phyloP scores from a whole-genome alignment of 1,140 invertebrate genomes.

The Drosophila kepulauana region DNA sequence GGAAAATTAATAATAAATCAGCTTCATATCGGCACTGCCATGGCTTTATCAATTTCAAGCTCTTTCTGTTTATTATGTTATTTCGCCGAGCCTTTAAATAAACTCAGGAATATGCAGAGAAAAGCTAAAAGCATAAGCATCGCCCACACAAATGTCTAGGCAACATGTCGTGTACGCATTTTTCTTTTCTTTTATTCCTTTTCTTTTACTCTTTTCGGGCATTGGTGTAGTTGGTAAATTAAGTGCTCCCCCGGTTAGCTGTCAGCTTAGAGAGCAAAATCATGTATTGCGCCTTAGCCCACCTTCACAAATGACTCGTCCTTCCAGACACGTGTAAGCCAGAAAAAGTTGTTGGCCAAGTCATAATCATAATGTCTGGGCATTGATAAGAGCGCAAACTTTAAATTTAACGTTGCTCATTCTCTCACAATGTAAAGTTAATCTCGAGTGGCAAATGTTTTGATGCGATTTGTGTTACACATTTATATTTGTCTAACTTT shows the following conservation, averaged over 20 bases:
- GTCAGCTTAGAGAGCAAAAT: constrained; percentile 43
- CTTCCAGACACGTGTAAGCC: constrained; percentile 39
- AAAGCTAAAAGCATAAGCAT: background rate
- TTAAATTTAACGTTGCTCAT: constrained; percentile 26
- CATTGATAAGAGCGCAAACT: constrained; percentile 42
- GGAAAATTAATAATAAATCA: constrained; percentile 44
- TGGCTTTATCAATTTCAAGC: constrained; percentile 23
- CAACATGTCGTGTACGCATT: constrained; percentile 44
- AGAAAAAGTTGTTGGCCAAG: constrained; percentile 30
- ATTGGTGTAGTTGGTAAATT: constrained; percentile 24
- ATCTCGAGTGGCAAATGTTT: constrained; percentile 75
- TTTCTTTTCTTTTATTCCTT: constrained; percentile 17
- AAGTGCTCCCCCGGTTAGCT: constrained; percentile 21
- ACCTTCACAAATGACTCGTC: constrained; percentile 1
- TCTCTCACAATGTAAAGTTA: constrained; percentile 44
- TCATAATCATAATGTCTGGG: constrained; percentile 49
- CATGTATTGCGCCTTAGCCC: constrained; percentile 6
- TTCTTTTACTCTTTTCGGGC: constrained; percentile 8
- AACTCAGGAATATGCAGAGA: background rate
- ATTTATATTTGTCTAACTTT: constrained; percentile 77
- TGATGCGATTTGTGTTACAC: constrained; percentile 58
- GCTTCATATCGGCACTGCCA: constrained; percentile 12
- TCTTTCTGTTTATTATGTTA: constrained; percentile 10
- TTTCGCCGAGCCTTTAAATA: constrained; percentile 30
- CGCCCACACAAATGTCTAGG: constrained; percentile 30